Base-by-base conservation (phyloP, 2,888 invertebrate genomes). In the Linnaemya tessellans region DNA sequence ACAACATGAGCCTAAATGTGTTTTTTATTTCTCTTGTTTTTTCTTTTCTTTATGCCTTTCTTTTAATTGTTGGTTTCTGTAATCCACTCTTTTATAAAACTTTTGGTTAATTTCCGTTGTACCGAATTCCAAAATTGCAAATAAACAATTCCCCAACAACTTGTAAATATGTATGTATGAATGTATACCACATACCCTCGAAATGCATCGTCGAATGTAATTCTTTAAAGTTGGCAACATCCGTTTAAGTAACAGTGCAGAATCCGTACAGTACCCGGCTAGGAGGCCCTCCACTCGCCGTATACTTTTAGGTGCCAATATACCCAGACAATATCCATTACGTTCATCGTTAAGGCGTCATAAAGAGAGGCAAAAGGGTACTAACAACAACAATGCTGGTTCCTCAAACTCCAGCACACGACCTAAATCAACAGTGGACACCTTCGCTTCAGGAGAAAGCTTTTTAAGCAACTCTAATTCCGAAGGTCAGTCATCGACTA, bases 181-280 rank as follows among this genome's bases (percentile, higher is more conserved):
- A n/a, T 30, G 30, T 38, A 62, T 70, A 78, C 9, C 51, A 62
- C 73, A 68, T 64, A 49, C 41, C 64, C 54, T 58, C 43, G 56
- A 78, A 62, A 30, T 62, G 46, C 60, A 78, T 30, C 51, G 2
- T n/a, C 41, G 18, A 20, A 38, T 20, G 10, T 41, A 38, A 49
- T 54, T 5, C 15, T 8, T 25, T 70, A 68, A 88, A 94, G 94
- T 94, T 91, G 94, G 94, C 89, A 93, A 94, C 90, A 93, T 94
- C 89, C 94, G 94, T 90, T 91, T 95, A 89, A 94, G 94, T 88
- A 93, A 94, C 77, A 95, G 95, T 90, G 94, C 94, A 70, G 95
- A 95, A 91, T 95, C 94, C 65, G 93, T 94, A 86, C 94, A 94
- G 88, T 94, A 94, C 90, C 92, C 94, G 87, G 93, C 93, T 75